Conservation (phyloP, 2,113 vertebrate species). For the Campylorhamphus procurvoides region DNA sequence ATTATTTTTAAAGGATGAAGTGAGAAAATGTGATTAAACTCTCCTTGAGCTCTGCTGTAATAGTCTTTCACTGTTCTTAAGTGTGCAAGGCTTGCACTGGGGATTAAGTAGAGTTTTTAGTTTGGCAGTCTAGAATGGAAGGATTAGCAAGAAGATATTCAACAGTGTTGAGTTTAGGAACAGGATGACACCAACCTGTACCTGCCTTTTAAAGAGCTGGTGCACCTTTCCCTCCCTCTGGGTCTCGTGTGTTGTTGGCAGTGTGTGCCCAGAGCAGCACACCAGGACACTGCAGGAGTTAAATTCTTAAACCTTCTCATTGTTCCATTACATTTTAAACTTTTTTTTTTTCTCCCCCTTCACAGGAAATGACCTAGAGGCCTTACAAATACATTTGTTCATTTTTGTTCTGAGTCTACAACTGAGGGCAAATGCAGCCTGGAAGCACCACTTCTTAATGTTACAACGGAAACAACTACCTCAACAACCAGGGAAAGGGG, state of each 20-base stretch:
- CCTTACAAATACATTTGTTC: constrained; percentile 91
- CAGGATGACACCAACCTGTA: background rate
- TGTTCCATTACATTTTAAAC: constrained; percentile 62
- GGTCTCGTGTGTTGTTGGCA: background rate
- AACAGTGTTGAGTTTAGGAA: background rate
- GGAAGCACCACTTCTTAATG: constrained; percentile 86
- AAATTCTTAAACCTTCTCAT: constrained; percentile 53
- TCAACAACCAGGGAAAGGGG: constrained; percentile 83
- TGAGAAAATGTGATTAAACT: background rate
- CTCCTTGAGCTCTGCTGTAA: background rate
- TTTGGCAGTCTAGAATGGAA: background rate
- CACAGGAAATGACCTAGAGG: constrained; percentile 97
- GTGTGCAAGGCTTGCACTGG: background rate
- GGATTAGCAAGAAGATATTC: background rate
- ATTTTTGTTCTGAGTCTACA: constrained; percentile 83
- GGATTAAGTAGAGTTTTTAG: background rate
- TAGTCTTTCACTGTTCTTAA: background rate
- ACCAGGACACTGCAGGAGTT: background rate
- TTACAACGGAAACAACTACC: constrained; percentile 90
- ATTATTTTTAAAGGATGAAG: background rate
- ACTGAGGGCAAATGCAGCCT: constrained; percentile 78
- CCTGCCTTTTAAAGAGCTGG: background rate
- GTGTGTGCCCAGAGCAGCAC: background rate
- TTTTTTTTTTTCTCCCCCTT: background rate
- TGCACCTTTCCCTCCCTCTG: background rate